Evolutionary conservation across 2,888 invertebrate species (phyloP), one percentile per base, ranked within the genome.

Genomic region (Lochmaea capreae): DNA sequence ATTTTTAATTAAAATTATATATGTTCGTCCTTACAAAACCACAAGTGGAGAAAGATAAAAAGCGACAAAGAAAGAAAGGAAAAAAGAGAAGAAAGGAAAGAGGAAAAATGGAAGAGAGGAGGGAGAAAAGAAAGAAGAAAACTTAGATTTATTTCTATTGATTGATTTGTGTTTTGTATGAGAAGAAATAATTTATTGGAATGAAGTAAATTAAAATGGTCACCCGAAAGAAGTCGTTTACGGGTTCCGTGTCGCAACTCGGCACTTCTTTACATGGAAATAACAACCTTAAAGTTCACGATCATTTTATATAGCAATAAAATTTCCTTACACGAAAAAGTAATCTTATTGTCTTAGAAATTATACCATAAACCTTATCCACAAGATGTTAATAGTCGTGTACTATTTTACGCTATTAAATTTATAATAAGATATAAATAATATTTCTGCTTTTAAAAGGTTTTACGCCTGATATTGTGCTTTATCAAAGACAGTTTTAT

Each of bases 351-450:
- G 75, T 75, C 66, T 69, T 49, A 69, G 72, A 75, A 68, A 75
- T 72, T 75, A 75, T 69, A 72, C 75, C 72, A 75, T 75, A 75
- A 75, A 75, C 72, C 69, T 75, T 75, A 75, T 75, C 75, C 69
- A 72, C 16, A 52, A 69, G 75, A 74, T 72, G 70, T 72, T 71
- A 73, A 75, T 75, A 67, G 69, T 67, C 75, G 69, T 74, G 74
- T 74, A 75, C 72, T 66, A 77, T 75, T 77, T 77, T 75, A 77
- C 65, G 75, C 75, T 68, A 75, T 77, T 77, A 77, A 77, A 75
- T 75, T 68, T 70, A 75, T 77, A 77, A 75, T 68, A 71, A 74
- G 72, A 63, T 72, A 74, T 77, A 77, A 77, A 77, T 76, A 77
- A 75, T 77, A 75, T 74, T 75, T 74, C 66, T 68, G 65, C 61